Evolutionary conservation across 2,888 invertebrate species (phyloP), one percentile per base, ranked within the genome.

Genomic region (Nowickia ferox): DNA sequence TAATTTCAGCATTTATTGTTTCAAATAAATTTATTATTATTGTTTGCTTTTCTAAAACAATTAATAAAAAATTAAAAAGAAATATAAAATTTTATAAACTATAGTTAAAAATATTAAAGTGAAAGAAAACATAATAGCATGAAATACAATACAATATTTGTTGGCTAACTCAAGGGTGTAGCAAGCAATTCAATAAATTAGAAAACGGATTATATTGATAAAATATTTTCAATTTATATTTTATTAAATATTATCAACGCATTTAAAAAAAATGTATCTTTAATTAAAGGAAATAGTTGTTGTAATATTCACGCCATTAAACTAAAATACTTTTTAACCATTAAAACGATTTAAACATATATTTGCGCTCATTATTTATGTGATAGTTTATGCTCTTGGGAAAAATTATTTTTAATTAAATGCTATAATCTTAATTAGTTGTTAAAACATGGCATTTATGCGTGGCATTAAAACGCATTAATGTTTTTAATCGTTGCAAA

Each of bases 371-470:
- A 19, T 46, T 38, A 15, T 46, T 44, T 17, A 61, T 78, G 59
- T 68, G 17, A 40, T 51, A 15, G 51, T 13, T 19, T 40, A 38
- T 19, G 15, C 55, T 53, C 55, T 30, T 11, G 72, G 65, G 80
- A 66, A 48, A 53, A 40, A 74, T 74, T 66, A 22, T 57, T 80
- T 80, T 80, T 59, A 74, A 66, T 74, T 74, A 74, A 74, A 66
- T 17, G 66, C 22, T 22, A 59, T 74, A 80, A 72, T 59, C 72
- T 42, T 80, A 80, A 80, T 80, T 80, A 66, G 72, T 74, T 66
- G 48, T 66, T 66, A 66, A 65, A 80, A 42, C 48, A 74, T 57
- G 55, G 8, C 15, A 74, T 65, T 80, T 61, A 55, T 59, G 44
- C 42, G 11, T 65, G 46, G 48, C 1, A 57, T 44, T 38, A 44